Conservation (phyloP, 2,797 vertebrate genomes). For the Micropoecilia bifurca region DNA sequence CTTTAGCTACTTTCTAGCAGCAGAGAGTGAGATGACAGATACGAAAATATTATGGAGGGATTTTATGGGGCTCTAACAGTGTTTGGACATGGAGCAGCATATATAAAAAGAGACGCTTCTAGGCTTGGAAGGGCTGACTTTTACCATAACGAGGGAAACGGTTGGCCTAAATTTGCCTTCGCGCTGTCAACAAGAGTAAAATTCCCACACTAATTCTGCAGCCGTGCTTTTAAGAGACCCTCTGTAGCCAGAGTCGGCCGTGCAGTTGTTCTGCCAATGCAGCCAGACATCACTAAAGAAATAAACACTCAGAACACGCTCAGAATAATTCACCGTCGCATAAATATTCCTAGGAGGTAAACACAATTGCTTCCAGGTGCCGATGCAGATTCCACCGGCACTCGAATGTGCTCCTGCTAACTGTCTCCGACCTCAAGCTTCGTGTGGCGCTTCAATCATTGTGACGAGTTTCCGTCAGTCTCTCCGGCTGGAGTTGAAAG, state of each 20-base stretch:
- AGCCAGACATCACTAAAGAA: constrained; percentile 58
- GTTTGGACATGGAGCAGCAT: constrained; percentile 56
- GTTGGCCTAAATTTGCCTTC: constrained; percentile 18
- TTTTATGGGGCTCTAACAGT: constrained; percentile 62
- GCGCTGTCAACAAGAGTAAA: constrained; percentile 30
- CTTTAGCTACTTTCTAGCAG: constrained; percentile 42
- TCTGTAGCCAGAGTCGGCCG: constrained; percentile 5
- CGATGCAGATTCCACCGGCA: constrained; percentile 45
- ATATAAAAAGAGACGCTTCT: constrained; percentile 39
- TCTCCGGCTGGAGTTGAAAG: constrained; percentile 45
- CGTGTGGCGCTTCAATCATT: constrained; percentile 38
- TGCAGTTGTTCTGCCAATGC: constrained; percentile 35
- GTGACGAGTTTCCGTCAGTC: constrained; percentile 52
- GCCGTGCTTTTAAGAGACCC: constrained; percentile 8
- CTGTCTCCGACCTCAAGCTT: constrained; percentile 38
- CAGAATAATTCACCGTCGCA: constrained; percentile 72
- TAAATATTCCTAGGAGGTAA: constrained; percentile 68
- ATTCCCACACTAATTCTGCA: constrained; percentile 17
- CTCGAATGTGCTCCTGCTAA: constrained; percentile 46
- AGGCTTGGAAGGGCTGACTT: constrained; percentile 29
- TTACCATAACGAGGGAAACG: constrained; percentile 36
- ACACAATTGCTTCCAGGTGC: constrained; percentile 74
- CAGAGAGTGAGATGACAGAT: constrained; percentile 51
- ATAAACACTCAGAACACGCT: constrained; percentile 72
- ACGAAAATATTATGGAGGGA: constrained; percentile 68